phyloP scores from a whole-genome alignment of 2,797 vertebrate species.

The Luscinia luscinia region DNA sequence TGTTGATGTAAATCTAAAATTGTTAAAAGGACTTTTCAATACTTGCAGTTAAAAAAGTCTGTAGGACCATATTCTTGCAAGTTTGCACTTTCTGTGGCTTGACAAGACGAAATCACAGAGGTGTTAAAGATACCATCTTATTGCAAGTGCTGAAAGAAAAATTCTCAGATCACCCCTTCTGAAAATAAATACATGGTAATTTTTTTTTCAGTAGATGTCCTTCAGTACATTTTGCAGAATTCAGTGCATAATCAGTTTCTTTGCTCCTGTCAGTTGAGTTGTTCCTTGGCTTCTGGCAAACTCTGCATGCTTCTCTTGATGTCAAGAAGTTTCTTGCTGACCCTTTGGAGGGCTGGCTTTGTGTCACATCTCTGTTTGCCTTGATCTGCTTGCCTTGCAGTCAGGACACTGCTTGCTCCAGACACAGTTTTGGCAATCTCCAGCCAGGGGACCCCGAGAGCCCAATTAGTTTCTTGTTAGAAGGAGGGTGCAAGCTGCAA shows the following conservation, averaged over 20 bases:
- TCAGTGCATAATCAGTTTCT: background rate
- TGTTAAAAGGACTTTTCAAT: background rate
- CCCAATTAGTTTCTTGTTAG: background rate
- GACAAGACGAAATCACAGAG: background rate
- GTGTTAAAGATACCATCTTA: background rate
- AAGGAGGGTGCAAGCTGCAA: background rate
- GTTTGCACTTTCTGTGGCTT: background rate
- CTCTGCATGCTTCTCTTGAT: background rate
- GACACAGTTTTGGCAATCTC: background rate
- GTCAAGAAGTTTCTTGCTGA: background rate
- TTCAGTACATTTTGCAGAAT: background rate
- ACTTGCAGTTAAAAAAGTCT: background rate
- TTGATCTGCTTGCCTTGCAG: background rate
- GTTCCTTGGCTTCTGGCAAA: background rate
- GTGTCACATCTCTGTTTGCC: background rate
- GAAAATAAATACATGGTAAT: background rate
- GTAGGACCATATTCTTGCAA: background rate
- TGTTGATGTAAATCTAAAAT: background rate
- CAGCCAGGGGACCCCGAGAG: fast-evolving
- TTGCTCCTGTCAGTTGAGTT: background rate
- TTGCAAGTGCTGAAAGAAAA: background rate
- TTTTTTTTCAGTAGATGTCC: background rate
- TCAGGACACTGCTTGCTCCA: background rate
- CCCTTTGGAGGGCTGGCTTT: background rate
- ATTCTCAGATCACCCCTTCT: background rate